Evolutionary conservation across 2,113 vertebrate species (phyloP).

Genomic region (Sterrhoptilus dennistouni): DNA sequence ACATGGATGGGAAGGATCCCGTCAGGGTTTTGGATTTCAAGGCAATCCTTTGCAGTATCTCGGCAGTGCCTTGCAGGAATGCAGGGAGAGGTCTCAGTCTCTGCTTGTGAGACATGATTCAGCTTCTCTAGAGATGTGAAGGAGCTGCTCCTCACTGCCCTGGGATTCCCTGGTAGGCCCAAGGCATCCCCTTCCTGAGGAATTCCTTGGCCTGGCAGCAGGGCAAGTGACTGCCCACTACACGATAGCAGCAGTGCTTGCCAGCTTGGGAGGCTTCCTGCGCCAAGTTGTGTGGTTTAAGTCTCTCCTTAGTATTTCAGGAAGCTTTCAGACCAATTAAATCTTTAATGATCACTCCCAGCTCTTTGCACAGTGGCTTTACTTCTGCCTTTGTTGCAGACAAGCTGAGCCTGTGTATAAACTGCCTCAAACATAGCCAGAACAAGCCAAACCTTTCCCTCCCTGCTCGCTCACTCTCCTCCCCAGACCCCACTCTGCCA

Average conservation of each 20-base stretch:
- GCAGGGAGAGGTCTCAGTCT: not conserved
- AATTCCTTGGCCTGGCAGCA: not conserved
- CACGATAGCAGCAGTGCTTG: rapidly evolving
- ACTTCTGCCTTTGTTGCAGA: not conserved
- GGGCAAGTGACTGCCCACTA: not conserved
- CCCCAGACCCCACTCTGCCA: not conserved
- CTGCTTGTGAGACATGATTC: rapidly evolving
- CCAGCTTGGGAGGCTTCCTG: not conserved
- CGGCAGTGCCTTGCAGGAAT: not conserved
- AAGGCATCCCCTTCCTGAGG: not conserved
- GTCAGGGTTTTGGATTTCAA: not conserved
- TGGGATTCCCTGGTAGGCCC: not conserved
- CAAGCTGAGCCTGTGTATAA: not conserved
- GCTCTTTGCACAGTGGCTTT: not conserved
- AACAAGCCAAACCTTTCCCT: not conserved
- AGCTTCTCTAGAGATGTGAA: not conserved
- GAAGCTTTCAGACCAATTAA: slow-evolving; percentile 9
- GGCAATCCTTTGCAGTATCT: not conserved
- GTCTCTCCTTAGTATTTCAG: not conserved
- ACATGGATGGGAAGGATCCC: rapidly evolving
- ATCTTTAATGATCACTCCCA: not conserved
- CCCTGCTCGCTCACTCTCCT: not conserved
- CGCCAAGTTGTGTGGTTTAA: not conserved
- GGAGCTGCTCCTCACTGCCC: not conserved
- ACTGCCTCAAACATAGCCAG: not conserved